Base-by-base conservation (phyloP, 2,113 vertebrate species). In the Malaclemys terrapin region DNA sequence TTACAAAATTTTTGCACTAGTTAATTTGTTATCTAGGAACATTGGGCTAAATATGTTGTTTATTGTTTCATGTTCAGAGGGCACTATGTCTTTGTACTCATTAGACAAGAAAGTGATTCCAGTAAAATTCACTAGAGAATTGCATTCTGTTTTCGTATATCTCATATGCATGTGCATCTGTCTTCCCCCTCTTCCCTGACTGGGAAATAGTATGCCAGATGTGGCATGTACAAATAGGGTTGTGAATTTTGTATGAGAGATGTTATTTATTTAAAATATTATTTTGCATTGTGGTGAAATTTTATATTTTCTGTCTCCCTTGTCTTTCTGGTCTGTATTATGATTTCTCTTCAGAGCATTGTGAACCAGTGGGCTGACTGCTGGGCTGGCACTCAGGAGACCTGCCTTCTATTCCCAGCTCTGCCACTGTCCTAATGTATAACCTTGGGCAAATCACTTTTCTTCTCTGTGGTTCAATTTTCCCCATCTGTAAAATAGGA, bases 241-340 rank as follows among this genome's bases (percentile, higher is more conserved):
- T 42, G 7, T 47, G 20, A 80, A 59, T 72, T 38, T 38, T 75
- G 22, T 75, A 4, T 42, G 5, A 6, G 69, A 75, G n/a, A 42
- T 75, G 19, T 42, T 10, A 25, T 22, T 75, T 22, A 42, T 42
- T 22, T 42, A 75, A 75, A 75, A 75, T 22, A 31, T 59, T 59
- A 59, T 16, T 35, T 75, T 75, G 69, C 69, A 42, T 75, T 42
- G 22, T 75, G 38, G 10, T 42, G 10, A 42, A 88, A 76, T 42
- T 6, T 27, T 7, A n/a, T 1, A 1, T 2, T n/a, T 29, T 12
- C 6, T 13, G 17, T 13, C 16, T 87, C 3, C 9, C 0, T 79
- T 69, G 24, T 84, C 12, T 80, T 50, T 88, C 12, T 80, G n/a
- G 2, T 38, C 65, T 62, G 5, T 62, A 17, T 1, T 4, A 42